Conservation (phyloP, 2,797 vertebrate species). For the Acanthis flammea region DNA sequence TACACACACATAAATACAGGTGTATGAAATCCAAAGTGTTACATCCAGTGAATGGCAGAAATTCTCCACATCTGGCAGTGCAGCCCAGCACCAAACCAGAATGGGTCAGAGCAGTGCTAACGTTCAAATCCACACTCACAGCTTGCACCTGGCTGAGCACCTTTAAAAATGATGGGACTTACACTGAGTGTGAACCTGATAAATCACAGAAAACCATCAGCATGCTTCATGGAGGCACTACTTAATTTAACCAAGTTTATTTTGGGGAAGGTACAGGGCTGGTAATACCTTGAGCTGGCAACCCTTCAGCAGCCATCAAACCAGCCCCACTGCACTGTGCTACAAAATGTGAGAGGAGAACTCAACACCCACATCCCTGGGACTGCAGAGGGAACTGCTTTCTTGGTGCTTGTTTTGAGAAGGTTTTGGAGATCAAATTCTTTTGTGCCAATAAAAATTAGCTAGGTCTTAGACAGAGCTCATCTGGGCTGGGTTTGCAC, state of each 20-base stretch:
- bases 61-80: background rate
- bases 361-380: accelerated
- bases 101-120: background rate
- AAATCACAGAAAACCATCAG: background rate
- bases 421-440: background rate
- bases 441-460: background rate
- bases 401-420: background rate
- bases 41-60: background rate
- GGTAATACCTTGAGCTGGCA: background rate
- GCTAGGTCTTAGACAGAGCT: background rate
- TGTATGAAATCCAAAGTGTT: background rate
- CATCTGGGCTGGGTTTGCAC: background rate
- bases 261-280: background rate
- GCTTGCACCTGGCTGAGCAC: background rate
- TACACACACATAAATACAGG: accelerated
- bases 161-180: background rate
- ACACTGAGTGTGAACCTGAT: background rate
- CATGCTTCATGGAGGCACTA: background rate
- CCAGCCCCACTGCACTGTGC: background rate
- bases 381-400: background rate
- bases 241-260: background rate
- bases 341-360: background rate
- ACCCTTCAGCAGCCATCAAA: background rate
- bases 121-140: background rate
- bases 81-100: background rate